Percentiles rank a stretch among this genome's conserved stretches.
Evolutionary conservation across 2,888 invertebrate genomes (phyloP).

Genomic region (Timema podura): DNA sequence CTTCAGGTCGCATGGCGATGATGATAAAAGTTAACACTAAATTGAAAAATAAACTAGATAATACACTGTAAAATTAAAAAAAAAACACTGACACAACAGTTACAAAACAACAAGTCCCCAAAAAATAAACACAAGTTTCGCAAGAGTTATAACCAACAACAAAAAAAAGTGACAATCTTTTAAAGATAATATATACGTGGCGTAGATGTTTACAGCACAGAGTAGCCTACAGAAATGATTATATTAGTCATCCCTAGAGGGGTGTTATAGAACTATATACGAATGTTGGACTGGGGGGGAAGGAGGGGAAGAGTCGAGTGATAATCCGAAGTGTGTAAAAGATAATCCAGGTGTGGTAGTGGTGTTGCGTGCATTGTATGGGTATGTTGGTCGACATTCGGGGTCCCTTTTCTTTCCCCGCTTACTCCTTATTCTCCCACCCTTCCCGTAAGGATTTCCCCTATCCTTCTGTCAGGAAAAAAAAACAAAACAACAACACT

Average conservation of each 20-base stretch:
- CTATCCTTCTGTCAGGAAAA: neutral
- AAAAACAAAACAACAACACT: too few species aligned
- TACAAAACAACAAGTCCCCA: neutral
- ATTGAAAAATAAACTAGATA: neutral
- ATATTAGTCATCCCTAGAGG: neutral
- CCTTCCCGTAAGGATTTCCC: neutral
- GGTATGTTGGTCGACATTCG: neutral
- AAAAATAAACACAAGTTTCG: neutral
- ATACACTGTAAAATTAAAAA: neutral
- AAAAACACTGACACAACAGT: neutral
- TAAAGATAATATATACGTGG: neutral
- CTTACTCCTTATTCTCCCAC: neutral
- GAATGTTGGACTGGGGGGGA: conserved; percentile 15
- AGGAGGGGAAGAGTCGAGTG: neutral
- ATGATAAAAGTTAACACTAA: neutral
- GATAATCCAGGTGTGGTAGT: neutral
- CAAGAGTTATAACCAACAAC: neutral
- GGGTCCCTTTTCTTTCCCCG: neutral
- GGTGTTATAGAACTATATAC: conserved; percentile 14
- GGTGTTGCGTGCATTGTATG: neutral
- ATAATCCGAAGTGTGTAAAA: too few species aligned
- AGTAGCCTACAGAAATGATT: conserved; percentile 10
- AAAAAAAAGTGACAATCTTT: neutral
- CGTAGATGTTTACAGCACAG: conserved; percentile 5
- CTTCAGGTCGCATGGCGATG: conserved; percentile 29